These are phyloP conservation scores for Pollicipes pollicipes DNA, from an alignment of 1,140 invertebrate species.

Conservation along the genomic window DNA sequence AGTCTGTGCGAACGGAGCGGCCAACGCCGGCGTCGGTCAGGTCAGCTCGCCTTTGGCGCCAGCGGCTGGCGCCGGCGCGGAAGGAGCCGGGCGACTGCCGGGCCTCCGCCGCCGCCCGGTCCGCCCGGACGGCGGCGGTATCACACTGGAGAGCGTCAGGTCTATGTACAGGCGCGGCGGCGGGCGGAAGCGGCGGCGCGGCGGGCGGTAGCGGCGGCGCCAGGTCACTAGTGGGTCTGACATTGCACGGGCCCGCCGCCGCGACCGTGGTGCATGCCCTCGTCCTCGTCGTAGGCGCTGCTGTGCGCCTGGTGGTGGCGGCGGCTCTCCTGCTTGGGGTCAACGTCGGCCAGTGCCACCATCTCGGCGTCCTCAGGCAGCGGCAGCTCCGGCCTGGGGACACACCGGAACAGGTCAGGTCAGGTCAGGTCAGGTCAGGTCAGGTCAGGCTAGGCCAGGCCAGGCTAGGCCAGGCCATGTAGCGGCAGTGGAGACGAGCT, in stretches of 20 bases:
- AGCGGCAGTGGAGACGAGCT: too few species aligned
- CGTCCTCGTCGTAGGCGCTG: conserved; percentile 42
- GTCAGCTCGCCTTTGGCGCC: too few species aligned
- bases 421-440: neutral
- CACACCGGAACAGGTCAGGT: neutral
- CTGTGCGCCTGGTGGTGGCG: conserved; percentile 32
- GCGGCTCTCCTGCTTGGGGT: conserved; percentile 45
- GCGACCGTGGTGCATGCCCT: conserved; percentile 58
- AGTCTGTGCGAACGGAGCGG: too few species aligned
- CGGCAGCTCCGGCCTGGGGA: conserved; percentile 41
- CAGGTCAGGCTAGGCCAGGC: neutral
- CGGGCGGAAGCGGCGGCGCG: too few species aligned
- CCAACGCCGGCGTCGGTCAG: too few species aligned
- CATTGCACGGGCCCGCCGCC: conserved; percentile 60
- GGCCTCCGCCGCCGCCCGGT: too few species aligned
- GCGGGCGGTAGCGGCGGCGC: too few species aligned
- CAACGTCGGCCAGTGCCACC: conserved; percentile 48
- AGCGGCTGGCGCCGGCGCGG: too few species aligned
- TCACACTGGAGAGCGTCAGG: neutral
- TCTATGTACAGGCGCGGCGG: neutral
- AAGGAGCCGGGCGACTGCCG: too few species aligned
- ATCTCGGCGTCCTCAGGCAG: conserved; percentile 73
- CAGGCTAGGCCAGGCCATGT: conserved; percentile 3
- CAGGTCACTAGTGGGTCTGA: conserved; percentile 50
- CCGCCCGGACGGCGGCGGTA: too few species aligned